Evolutionary conservation across 2,797 vertebrate species (phyloP).

Genomic region (Mallotus villosus): DNA sequence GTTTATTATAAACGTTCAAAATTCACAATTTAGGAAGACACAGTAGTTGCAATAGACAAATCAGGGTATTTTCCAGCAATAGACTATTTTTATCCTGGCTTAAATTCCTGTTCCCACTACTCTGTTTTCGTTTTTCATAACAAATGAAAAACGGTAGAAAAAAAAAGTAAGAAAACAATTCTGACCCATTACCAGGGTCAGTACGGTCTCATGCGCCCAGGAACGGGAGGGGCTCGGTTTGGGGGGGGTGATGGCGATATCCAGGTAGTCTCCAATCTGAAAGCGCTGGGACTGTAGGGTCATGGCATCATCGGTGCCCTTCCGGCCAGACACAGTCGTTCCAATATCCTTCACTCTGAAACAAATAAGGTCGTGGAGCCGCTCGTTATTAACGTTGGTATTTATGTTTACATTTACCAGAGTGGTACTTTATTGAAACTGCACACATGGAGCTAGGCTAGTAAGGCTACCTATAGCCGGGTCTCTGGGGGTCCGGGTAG

Average conservation of each 20-base stretch:
- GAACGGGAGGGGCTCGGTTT: conserved; percentile 80
- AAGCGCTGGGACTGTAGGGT: conserved; percentile 88
- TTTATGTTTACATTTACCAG: too few species aligned
- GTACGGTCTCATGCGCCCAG: conserved; percentile 84
- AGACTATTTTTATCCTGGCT: too few species aligned
- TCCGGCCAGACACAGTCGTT: conserved; percentile 84
- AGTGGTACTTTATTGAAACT: too few species aligned
- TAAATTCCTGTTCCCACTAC: too few species aligned
- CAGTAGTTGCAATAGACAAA: neutral
- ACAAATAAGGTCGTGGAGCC: neutral
- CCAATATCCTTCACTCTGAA: conserved; percentile 88
- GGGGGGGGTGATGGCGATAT: conserved; percentile 88
- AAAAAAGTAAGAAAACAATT: conserved; percentile 2
- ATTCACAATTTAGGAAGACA: neutral
- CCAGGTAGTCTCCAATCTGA: conserved; percentile 88
- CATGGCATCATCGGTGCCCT: conserved; percentile 87
- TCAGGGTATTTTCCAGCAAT: too few species aligned
- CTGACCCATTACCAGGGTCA: conserved; percentile 46
- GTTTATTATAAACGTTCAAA: conserved; percentile 17
- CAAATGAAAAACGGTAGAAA: conserved; percentile 6
- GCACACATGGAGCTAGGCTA: conserved; percentile 51
- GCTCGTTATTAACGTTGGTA: neutral
- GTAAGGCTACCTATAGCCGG: conserved; percentile 84
- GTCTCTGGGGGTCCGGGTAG: conserved; percentile 90
- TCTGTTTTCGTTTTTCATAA: neutral